phyloP scores from a whole-genome alignment of 2,888 invertebrate genomes.

The Rotaria magnacalcarata region DNA sequence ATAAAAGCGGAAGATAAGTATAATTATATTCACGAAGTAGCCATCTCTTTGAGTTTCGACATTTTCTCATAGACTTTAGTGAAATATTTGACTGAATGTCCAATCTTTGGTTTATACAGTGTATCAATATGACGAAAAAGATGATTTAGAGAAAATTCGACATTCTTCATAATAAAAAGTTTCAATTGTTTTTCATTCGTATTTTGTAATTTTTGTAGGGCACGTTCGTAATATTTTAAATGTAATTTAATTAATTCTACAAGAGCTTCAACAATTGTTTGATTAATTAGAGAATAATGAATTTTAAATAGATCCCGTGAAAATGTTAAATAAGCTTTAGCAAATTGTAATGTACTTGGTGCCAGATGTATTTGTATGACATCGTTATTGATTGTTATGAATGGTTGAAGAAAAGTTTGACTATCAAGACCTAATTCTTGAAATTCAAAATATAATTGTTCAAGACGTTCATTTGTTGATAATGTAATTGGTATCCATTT shows the following conservation, averaged over 20 bases:
- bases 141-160: conserved; percentile 27
- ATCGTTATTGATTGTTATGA: neutral
- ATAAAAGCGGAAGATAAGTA: neutral
- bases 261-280: conserved; percentile 31
- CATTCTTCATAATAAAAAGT: conserved; percentile 13
- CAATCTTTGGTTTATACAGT: conserved; percentile 12
- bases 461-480: neutral
- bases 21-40: neutral
- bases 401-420: conserved; percentile 20
- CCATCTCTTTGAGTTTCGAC: conserved; percentile 23
- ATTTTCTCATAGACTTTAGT: conserved; percentile 31
- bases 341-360: conserved; percentile 15
- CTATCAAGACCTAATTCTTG: conserved; percentile 35
- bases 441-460: conserved; percentile 27
- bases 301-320: conserved; percentile 31
- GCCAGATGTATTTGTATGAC: neutral
- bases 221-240: conserved; percentile 34
- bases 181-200: conserved; percentile 27
- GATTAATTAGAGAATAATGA: conserved; percentile 30
- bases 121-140: conserved; percentile 26
- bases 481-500: conserved; percentile 10
- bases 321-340: conserved; percentile 24
- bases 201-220: neutral
- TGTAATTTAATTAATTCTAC: conserved; percentile 35
- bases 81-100: conserved; percentile 31